These are phyloP conservation scores for Eupithecia exiguata DNA, from an alignment of 2,888 invertebrate genomes.

Conservation along the genomic window DNA sequence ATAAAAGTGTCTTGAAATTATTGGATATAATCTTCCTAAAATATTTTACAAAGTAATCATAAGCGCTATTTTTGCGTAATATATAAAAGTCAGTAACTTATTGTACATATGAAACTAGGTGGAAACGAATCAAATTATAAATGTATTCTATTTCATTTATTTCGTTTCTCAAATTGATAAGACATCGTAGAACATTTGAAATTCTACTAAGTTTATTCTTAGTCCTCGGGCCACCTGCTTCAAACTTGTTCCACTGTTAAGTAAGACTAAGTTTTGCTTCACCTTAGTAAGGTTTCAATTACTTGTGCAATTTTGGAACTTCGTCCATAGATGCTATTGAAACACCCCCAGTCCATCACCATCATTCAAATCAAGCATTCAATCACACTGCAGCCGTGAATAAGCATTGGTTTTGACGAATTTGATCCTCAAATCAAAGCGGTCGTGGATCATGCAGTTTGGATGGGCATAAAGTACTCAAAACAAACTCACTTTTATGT, in stretches of 20 bases:
- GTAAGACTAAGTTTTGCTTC: conserved; percentile 2
- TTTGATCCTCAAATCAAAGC: neutral
- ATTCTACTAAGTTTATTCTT: neutral
- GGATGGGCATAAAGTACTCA: neutral
- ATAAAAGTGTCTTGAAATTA: too few relatives aligned
- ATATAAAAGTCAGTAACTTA: too few relatives aligned
- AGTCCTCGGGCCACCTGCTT: conserved; percentile 9
- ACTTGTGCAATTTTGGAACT: neutral
- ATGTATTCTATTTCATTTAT: neutral
- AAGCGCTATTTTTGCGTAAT: too few relatives aligned
- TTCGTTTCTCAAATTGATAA: neutral
- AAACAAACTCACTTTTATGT: too few relatives aligned
- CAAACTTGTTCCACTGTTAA: conserved; percentile 6
- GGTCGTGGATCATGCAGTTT: neutral
- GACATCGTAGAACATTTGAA: neutral
- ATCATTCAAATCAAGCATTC: neutral
- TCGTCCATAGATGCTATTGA: neutral
- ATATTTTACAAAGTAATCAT: too few relatives aligned
- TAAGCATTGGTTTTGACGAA: neutral
- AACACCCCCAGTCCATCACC: neutral
- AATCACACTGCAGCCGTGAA: neutral
- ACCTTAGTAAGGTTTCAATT: conserved; percentile 6
- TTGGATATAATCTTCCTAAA: too few relatives aligned
- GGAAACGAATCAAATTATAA: too few relatives aligned
- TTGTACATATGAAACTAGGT: too few relatives aligned